Evolutionary conservation across 2,113 vertebrate genomes (phyloP), one percentile per base, ranked within the genome.

Genomic region (Arizona elegans): DNA sequence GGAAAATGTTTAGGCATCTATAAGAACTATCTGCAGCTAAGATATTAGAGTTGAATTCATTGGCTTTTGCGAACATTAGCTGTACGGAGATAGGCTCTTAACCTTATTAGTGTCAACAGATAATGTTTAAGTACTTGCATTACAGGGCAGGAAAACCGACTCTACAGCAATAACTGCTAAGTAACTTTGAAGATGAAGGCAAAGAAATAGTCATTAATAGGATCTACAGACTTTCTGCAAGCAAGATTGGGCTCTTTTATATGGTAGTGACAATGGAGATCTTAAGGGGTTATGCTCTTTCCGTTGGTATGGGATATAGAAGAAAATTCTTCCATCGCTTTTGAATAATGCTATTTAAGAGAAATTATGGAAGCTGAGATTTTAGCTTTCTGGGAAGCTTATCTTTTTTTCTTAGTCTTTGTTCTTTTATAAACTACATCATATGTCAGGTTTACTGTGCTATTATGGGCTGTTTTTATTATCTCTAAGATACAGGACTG

Each of bases 1-100:
- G 1, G n/a, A 53, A 24, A 92, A 29, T 62, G 33, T 17, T 91
- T 50, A 59, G 52, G 70, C 29, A 55, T 33, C 33, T 19, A 88
- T 94, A 93, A 95, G 94, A 52, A 29, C 85, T 88, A 1, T 38
- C 91, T 95, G 55, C 90, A 59, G 1, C 91, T 89, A 9, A 93
- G 91, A 59, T 91, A 9, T 23, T 91, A 29, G 90, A 56, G 7
- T 85, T 52, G 26, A 75, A 86, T 90, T 93, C 94, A 93, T 90
- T 90, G 26, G 65, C 11, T 86, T 86, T n/a, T 87, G 75, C 13
- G 23, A 59, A 65, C n/a, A 65, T 89, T 92, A 58, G 21, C 11
- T 59, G 2, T 93, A 90, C 87, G 2, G 55, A 90, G 90, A 90
- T 15, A 91, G 33, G 13, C 0, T 91, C 13, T 93, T 70, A n/a